Percentiles rank a stretch among this genome's conserved stretches.
Conservation (phyloP, 2,797 vertebrate species). For the Sebastes wilsoni region DNA sequence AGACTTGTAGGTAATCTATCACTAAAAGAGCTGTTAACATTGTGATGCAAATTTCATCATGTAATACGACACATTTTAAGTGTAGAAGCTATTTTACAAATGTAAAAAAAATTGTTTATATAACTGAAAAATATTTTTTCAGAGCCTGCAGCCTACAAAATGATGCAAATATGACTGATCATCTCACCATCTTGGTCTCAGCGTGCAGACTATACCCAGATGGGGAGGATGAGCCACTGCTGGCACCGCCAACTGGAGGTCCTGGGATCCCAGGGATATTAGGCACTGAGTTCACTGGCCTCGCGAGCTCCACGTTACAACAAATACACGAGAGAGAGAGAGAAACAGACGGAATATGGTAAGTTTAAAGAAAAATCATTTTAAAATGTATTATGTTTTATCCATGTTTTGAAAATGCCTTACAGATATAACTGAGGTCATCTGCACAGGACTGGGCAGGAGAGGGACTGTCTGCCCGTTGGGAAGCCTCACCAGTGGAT, state of each 20-base stretch:
- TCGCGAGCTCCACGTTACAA: slow-evolving; percentile 84
- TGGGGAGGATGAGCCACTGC: slow-evolving; percentile 87
- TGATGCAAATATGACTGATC: background rate
- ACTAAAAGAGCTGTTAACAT: background rate
- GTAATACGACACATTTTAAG: background rate
- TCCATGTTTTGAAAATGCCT: slow-evolving; percentile 46
- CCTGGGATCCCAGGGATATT: slow-evolving; percentile 97
- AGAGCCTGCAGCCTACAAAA: background rate
- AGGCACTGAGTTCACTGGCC: slow-evolving; percentile 90
- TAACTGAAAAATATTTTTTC: background rate
- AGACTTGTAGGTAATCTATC: slow-evolving; percentile 7
- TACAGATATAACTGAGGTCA: slow-evolving; percentile 98
- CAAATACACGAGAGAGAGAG: slow-evolving; percentile 3
- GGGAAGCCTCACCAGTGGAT: slow-evolving; percentile 93
- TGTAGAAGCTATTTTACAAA: background rate
- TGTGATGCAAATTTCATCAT: background rate
- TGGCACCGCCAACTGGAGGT: slow-evolving; percentile 86
- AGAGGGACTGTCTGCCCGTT: slow-evolving; percentile 95
- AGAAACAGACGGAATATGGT: background rate
- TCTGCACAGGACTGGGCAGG: slow-evolving; percentile 92
- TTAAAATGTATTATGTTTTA: background rate
- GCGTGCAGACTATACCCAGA: slow-evolving; percentile 87
- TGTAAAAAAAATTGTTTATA: background rate
- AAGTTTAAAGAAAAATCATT: background rate
- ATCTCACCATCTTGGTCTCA: slow-evolving; percentile 92